Evolutionary conservation across 2,888 invertebrate species (phyloP), one percentile per base, ranked within the genome.

Genomic region (Halocaridina rubra): DNA sequence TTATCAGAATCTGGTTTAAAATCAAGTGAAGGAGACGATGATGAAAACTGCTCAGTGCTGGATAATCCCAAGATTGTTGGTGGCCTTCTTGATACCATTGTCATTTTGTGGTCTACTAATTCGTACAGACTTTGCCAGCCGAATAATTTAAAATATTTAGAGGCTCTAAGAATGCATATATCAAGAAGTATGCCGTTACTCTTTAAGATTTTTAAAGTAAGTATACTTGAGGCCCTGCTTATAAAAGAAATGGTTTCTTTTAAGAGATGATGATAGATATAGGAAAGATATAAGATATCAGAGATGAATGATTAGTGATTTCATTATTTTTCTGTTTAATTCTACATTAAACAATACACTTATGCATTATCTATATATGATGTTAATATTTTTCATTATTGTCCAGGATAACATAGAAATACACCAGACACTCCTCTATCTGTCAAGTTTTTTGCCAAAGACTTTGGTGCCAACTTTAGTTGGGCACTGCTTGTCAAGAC

Each of bases 391-490:
- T n/a, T n/a, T 10, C 4, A 4, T 74, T 74, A 16, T 74, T 67
- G 10, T 32, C 2, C 80, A 86, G 84, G 78, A 77, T 19, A 77
- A 84, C 8, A 69, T 30, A 2, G 84, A 86, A 19, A 71, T 81
- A 19, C 80, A 79, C 7, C 71, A 61, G 27, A 82, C 86, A n/a
- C 64, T 87, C 8, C 82, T 88, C 19, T 87, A 88, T 57, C 57
- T 88, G n/a, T 75, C 86, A 16, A 86, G 86, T 29, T 87, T 87
- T 71, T 77, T 87, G 30, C 88, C 88, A 7, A 64, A 78, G 8
- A 24, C 77, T 2, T 24, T 78, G 57, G 86, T 88, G 57, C 84
- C 87, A 5, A 86, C 88, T 10, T 64, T 88, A 67, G 86, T 87
- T 13, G 78, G 86, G 3, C 87, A 87, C 75, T 88, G 87, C 67